Conservation (phyloP, 2,113 vertebrate genomes). For the Oncorhynchus nerka region DNA sequence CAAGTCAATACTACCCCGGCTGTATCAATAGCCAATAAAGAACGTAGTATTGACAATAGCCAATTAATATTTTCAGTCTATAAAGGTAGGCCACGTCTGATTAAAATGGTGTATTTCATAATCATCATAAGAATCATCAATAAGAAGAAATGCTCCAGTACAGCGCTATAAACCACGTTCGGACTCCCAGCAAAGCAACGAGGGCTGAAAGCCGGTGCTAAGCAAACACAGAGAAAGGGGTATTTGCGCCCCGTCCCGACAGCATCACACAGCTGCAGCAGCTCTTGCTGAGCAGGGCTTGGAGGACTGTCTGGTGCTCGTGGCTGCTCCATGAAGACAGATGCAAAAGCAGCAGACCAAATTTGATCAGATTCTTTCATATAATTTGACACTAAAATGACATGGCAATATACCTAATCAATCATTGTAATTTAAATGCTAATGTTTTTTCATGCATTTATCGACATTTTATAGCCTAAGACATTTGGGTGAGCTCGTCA, state of each 20-base stretch:
- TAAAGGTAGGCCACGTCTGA: no score
- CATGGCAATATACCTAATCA: neutral
- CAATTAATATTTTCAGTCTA: no score
- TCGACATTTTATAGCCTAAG: neutral
- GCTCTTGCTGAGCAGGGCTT: constrained; percentile 15
- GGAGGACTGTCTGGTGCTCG: neutral
- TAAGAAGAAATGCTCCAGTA: constrained; percentile 16
- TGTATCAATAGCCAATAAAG: no score
- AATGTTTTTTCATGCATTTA: neutral
- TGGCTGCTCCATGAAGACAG: neutral
- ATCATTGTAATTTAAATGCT: neutral
- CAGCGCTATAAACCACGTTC: constrained; percentile 15
- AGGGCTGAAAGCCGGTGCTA: constrained; percentile 23
- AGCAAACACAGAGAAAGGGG: constrained; percentile 48
- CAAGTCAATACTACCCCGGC: no score
- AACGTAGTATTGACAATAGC: no score
- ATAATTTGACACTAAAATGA: neutral
- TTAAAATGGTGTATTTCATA: neutral
- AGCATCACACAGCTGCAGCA: constrained; percentile 59
- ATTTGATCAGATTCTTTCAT: neutral
- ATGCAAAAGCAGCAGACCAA: neutral
- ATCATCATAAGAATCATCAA: neutral
- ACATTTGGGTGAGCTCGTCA: neutral
- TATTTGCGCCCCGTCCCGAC: constrained; percentile 67
- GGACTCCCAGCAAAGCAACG: constrained; percentile 7